A percentile compares a stretch with the other conserved stretches of the same genome.
Conservation (phyloP, 2,113 vertebrate species). For the Axis porcinus region DNA sequence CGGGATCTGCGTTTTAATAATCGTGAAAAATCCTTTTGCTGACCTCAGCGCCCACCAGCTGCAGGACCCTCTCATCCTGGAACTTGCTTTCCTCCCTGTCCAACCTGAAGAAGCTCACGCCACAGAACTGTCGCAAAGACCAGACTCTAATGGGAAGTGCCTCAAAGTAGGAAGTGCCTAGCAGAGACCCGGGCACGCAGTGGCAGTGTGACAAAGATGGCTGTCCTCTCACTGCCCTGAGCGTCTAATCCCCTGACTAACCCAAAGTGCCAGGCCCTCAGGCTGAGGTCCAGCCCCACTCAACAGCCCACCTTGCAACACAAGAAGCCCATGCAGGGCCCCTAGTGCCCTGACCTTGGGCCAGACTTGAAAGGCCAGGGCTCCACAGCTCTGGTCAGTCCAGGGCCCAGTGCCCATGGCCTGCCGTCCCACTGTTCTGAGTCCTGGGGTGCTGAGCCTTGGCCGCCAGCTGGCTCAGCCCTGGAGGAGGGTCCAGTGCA, state of each 20-base stretch:
- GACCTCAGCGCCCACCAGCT: background rate
- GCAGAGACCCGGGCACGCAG: background rate
- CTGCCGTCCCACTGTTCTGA: background rate
- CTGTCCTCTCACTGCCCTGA: background rate
- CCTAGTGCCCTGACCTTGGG: background rate
- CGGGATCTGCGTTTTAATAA: background rate
- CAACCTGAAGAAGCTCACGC: background rate
- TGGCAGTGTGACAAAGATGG: background rate
- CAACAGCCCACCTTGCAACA: background rate
- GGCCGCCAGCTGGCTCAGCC: rapidly evolving
- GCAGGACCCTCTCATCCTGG: background rate
- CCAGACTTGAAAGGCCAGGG: background rate
- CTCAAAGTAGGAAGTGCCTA: background rate
- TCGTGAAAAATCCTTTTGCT: background rate
- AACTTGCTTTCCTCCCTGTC: background rate
- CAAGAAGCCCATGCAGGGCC: background rate
- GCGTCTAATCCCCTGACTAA: too few species aligned
- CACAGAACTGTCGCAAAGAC: background rate
- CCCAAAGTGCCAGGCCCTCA: background rate
- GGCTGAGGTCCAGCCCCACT: background rate
- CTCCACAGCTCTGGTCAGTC: background rate
- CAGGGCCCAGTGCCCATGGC: background rate
- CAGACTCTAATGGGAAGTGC: background rate
- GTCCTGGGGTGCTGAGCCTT: too few species aligned
- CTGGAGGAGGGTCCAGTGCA: background rate